Conservation (phyloP, 2,113 vertebrate species). For the Lipophrys pholis region DNA sequence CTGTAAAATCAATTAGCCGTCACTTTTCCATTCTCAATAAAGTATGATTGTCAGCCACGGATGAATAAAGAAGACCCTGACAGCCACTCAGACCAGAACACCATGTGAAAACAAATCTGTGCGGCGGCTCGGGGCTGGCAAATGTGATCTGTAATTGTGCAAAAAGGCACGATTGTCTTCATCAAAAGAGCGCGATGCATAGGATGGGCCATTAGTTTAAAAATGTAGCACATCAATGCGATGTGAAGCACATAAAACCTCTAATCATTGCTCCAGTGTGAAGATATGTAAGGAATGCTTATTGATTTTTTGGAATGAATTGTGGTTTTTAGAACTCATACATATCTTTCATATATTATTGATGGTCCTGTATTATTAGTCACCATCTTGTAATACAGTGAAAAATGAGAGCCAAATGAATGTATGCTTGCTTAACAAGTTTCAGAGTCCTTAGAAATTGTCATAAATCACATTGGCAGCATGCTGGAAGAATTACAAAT, state of each 20-base stretch:
- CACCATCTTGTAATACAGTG: neutral
- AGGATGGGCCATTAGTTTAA: constrained; percentile 78
- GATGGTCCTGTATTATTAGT: neutral
- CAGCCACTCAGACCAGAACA: constrained; percentile 83
- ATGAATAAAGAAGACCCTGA: constrained; percentile 93
- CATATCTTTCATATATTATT: neutral
- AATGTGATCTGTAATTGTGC: constrained; percentile 82
- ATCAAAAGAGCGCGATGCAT: constrained; percentile 78
- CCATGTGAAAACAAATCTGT: constrained; percentile 82
- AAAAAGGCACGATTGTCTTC: constrained; percentile 77
- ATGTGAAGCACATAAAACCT: constrained; percentile 61
- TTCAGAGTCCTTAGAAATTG: too few relatives aligned
- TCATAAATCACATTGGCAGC: too few relatives aligned
- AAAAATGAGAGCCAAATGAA: neutral
- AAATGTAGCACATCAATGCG: constrained; percentile 69
- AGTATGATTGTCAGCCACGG: constrained; percentile 93
- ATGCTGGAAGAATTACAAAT: too few relatives aligned
- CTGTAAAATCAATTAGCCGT: constrained; percentile 99
- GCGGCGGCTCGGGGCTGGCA: constrained; percentile 52
- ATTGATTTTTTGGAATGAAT: constrained; percentile 69
- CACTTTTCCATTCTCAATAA: constrained; percentile 99
- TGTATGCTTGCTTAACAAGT: neutral
- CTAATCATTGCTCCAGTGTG: constrained; percentile 53
- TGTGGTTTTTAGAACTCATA: neutral
- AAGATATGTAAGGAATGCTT: constrained; percentile 49